Percentiles rank a stretch among this genome's conserved stretches.
Evolutionary conservation across 2,113 vertebrate genomes (phyloP).

Genomic region (Silurus meridionalis): DNA sequence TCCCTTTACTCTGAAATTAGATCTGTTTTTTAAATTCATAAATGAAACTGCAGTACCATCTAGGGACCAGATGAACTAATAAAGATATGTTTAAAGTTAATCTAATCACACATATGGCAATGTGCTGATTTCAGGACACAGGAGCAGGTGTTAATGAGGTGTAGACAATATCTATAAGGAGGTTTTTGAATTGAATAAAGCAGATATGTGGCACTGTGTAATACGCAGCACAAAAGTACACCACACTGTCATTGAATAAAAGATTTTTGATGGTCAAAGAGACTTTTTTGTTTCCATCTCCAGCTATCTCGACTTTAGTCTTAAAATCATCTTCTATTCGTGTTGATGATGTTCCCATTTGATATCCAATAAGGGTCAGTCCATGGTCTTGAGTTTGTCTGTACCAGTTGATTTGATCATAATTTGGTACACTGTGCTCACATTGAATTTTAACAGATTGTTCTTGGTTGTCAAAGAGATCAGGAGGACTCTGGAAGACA

Average conservation of each 20-base stretch:
- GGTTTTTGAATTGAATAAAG: conserved; percentile 35
- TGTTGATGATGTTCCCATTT: not conserved
- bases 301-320: not conserved
- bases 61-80: no score
- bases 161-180: not conserved
- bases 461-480: not conserved
- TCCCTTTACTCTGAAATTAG: not conserved
- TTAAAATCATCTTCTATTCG: not conserved
- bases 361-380: not conserved
- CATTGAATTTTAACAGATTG: conserved; percentile 42
- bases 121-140: not conserved
- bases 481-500: conserved; percentile 39
- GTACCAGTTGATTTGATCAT: conserved; percentile 22
- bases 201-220: conserved; percentile 37
- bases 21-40: no score
- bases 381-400: not conserved
- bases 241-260: conserved; percentile 2
- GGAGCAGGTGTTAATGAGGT: conserved; percentile 1
- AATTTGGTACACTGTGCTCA: conserved; percentile 35
- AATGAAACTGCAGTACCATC: no score
- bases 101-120: not conserved
- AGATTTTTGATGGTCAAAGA: conserved; percentile 20
- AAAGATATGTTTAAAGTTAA: no score
- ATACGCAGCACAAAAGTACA: conserved; percentile 46
- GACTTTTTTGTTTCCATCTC: conserved; percentile 26